phyloP scores from a whole-genome alignment of 2,797 vertebrate species.

The Spea hammondii region DNA sequence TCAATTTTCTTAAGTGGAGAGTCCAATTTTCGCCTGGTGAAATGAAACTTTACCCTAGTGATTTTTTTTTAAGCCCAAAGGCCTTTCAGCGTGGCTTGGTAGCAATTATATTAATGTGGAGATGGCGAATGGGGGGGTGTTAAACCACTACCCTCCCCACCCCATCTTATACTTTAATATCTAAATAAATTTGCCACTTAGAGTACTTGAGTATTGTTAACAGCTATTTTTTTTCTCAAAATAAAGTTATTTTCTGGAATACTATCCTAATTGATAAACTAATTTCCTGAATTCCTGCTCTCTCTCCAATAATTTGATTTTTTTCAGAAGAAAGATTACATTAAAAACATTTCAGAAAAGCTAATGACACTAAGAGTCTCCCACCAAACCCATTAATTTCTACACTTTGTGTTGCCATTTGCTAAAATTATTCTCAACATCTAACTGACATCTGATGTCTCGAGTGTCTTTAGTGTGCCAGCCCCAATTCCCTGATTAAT shows the following conservation, averaged over 20 bases:
- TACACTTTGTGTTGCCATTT: conserved; percentile 18
- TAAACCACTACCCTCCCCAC: conserved; percentile 45
- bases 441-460: conserved; percentile 32
- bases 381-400: conserved; percentile 37
- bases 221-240: conserved; percentile 7
- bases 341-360: conserved; percentile 37
- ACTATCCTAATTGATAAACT: conserved; percentile 41
- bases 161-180: conserved; percentile 59
- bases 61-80: conserved; percentile 62
- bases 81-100: conserved; percentile 69
- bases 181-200: conserved; percentile 62
- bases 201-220: conserved; percentile 42
- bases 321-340: conserved; percentile 20
- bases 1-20: conserved; percentile 63
- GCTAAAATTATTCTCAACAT: conserved; percentile 43
- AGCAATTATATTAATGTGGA: conserved; percentile 69
- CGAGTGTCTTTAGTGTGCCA: neutral
- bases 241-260: conserved; percentile 37
- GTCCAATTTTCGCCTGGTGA: conserved; percentile 68
- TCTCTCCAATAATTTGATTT: conserved; percentile 45
- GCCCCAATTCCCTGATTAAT: conserved; percentile 20
- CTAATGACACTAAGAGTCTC: conserved; percentile 42
- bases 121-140: conserved; percentile 56
- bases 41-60: conserved; percentile 68
- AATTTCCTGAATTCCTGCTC: conserved; percentile 26